Evolutionary conservation across 2,797 vertebrate genomes (phyloP), one percentile per base, ranked within the genome.

Genomic region (Ambastaia sidthimunki): DNA sequence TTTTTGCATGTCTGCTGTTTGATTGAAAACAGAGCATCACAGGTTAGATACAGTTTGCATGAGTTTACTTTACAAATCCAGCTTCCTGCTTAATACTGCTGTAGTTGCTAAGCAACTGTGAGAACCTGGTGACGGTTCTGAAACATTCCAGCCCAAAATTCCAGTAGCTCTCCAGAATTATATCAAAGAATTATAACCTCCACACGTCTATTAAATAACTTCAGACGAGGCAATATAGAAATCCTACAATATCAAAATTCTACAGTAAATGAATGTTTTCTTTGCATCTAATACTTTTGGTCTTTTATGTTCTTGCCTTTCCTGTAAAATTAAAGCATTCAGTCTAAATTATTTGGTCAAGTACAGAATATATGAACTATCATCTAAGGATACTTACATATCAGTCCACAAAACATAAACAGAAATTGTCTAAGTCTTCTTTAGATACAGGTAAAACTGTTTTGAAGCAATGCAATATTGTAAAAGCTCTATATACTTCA

Each of bases 91-190:
- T 82, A 88, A 11, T 83, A 88, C 85, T 57, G 85, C 89, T 83
- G 81, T 19, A 78, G 94, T 95, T 94, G 93, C 94, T 92, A 92
- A 89, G 94, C 91, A 93, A 95, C 94, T 90, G 90, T 78, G 86
- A 89, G 89, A 90, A 87, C 87, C 85, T 66, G 48, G 85, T 89
- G 90, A 91, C 88, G 84, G 89, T 91, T 92, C 89, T 90, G 89
- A 89, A 83, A 86, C 86, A 86, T 89, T 91, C 81, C 80, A 81
- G 84, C 82, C 90, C 86, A 28, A 74, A 47, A 48, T 82, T 83
- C 52, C 66, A n/a, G 73, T 37, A 69, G 47, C 74, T 57, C 74
- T 0, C 13, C 55, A 3, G 70, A 59, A 50, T 77, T 77, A 71
- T 47, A 47, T 47, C 48, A 11, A 59, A 80, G 37, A 73, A 48